Evolutionary conservation across 2,888 invertebrate genomes (phyloP).

Genomic region (Drosophila neotestacea): DNA sequence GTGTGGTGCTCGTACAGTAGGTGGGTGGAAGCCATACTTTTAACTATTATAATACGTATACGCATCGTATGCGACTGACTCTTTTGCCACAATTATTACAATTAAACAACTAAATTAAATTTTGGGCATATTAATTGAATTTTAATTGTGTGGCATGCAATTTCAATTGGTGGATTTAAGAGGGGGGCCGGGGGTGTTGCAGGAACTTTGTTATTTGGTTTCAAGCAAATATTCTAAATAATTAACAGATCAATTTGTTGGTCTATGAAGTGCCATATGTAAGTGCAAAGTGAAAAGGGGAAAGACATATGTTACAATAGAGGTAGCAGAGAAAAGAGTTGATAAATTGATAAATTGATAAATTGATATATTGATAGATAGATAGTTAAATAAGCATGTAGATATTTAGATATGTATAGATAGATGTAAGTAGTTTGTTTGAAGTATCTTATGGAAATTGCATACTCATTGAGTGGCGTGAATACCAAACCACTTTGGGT

Average conservation of each 20-base stretch:
- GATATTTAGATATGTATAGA: conserved; percentile 35
- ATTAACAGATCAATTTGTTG: conserved; percentile 71
- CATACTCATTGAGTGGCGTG: conserved; percentile 85
- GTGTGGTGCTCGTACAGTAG: neutral
- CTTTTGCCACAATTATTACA: conserved; percentile 46
- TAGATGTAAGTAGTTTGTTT: conserved; percentile 34
- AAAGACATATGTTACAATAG: conserved; percentile 16
- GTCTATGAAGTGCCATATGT: conserved; percentile 47
- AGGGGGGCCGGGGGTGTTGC: neutral
- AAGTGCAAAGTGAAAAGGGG: conserved; percentile 25
- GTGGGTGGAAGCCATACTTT: conserved; percentile 7
- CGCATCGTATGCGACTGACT: conserved; percentile 24
- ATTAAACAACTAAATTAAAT: conserved; percentile 66
- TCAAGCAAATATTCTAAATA: conserved; percentile 53
- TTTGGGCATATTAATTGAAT: conserved; percentile 67
- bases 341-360: neutral
- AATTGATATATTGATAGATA: conserved; percentile 3
- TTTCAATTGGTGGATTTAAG: conserved; percentile 7
- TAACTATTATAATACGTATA: conserved; percentile 29
- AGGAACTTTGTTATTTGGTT: conserved; percentile 25
- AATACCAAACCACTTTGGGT: conserved; percentile 84
- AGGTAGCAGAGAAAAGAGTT: conserved; percentile 16
- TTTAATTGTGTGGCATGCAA: conserved; percentile 66
- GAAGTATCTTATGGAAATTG: conserved; percentile 58
- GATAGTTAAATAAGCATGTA: conserved; percentile 27